Conservation (phyloP, 2,113 vertebrate genomes). For the Pedetes capensis region DNA sequence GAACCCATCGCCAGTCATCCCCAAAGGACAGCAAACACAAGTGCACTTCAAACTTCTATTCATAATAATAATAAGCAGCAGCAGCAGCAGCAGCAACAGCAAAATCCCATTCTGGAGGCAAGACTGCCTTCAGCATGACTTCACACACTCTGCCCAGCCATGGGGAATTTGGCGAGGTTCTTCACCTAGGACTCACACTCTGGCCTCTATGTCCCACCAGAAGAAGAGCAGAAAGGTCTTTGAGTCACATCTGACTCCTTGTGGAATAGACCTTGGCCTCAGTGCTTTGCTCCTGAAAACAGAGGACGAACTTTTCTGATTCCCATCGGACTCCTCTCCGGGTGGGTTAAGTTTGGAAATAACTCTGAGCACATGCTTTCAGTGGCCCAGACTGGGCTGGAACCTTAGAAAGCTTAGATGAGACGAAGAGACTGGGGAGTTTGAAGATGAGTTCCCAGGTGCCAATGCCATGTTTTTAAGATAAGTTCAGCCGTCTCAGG, state of each 20-base stretch:
- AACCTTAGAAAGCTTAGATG: slow-evolving; percentile 85
- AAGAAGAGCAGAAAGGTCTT: not conserved
- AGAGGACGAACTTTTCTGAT: slow-evolving; percentile 64
- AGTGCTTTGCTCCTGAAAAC: not conserved
- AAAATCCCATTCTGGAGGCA: too few species aligned
- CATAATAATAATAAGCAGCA: too few species aligned
- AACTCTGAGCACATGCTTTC: slow-evolving; percentile 79
- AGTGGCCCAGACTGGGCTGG: slow-evolving; percentile 85
- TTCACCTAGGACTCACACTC: not conserved
- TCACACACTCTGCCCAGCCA: slow-evolving; percentile 56
- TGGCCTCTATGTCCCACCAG: not conserved
- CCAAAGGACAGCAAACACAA: too few species aligned
- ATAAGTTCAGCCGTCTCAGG: slow-evolving; percentile 86
- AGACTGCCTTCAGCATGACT: not conserved
- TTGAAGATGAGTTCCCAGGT: slow-evolving; percentile 88
- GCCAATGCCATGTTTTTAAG: slow-evolving; percentile 86
- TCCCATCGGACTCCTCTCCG: slow-evolving; percentile 65
- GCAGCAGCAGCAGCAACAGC: too few species aligned
- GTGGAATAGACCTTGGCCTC: not conserved
- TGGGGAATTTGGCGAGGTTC: not conserved
- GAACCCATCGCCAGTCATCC: too few species aligned
- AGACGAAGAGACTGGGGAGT: slow-evolving; percentile 80
- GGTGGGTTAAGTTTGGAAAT: not conserved
- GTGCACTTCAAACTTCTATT: too few species aligned
- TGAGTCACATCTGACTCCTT: slow-evolving; percentile 75